A percentile compares a stretch with the other conserved stretches of the same genome.
Conservation (phyloP, 2,113 vertebrate genomes). For the Xiphophorus hellerii region DNA sequence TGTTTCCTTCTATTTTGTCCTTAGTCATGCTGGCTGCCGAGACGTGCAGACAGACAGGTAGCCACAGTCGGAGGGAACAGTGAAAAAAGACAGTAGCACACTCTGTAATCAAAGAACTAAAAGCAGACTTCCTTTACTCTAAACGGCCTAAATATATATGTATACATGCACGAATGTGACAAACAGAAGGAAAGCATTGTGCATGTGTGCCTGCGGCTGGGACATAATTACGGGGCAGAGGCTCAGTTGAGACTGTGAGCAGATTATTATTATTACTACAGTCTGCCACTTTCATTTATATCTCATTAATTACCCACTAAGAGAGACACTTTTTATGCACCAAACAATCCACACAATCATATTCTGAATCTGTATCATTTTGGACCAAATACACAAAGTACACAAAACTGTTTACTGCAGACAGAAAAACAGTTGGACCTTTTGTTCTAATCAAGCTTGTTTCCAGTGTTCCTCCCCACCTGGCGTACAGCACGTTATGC, state of each 20-base stretch:
- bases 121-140: conserved; percentile 2
- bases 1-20: neutral
- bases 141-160: conserved; percentile 52
- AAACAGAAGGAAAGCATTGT: conserved; percentile 7
- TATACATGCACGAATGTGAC: conserved; percentile 37
- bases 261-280: conserved; percentile 21
- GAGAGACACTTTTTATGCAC: neutral
- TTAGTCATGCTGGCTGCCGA: neutral
- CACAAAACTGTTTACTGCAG: neutral
- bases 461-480: neutral
- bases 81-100: conserved; percentile 10
- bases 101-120: conserved; percentile 4
- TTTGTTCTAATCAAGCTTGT: too few relatives aligned
- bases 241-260: conserved; percentile 20
- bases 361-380: neutral
- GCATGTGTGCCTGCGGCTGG: neutral
- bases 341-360: neutral
- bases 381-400: neutral
- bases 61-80: conserved; percentile 12
- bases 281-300: neutral
- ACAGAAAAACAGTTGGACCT: neutral
- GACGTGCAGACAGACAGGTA: conserved; percentile 34
- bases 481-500: neutral
- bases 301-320: too few relatives aligned
- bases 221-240: conserved; percentile 2